phyloP scores from a whole-genome alignment of 2,888 invertebrate species.

The Eristalinus sepulchralis region DNA sequence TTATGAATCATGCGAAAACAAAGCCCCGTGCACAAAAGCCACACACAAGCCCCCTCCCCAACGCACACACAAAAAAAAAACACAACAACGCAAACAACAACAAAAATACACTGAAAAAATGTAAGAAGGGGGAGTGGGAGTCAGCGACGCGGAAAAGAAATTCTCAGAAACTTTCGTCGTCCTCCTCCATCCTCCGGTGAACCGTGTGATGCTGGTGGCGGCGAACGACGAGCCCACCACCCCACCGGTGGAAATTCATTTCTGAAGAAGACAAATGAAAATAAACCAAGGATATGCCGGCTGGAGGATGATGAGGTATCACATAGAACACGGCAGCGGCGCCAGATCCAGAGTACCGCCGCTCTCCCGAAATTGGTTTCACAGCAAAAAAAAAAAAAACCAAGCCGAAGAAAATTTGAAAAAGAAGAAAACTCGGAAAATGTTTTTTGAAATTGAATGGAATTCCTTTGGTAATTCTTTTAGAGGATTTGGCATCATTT shows the following conservation, averaged over 20 bases:
- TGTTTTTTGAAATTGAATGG: conserved; percentile 59
- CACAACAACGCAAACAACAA: conserved; percentile 6
- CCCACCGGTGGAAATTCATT: conserved; percentile 12
- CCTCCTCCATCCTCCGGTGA: conserved; percentile 40
- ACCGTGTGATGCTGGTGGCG: conserved; percentile 2
- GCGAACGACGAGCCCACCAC: conserved; percentile 6
- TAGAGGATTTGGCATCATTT: conserved; percentile 67
- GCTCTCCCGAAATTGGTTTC: conserved; percentile 52
- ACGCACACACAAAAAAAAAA: background rate
- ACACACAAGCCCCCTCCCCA: conserved; percentile 29
- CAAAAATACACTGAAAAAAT: conserved; percentile 22
- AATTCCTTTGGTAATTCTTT: conserved; percentile 58
- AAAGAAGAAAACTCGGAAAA: background rate
- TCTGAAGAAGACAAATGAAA: conserved; percentile 43
- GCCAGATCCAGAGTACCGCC: background rate
- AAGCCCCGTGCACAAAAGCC: conserved; percentile 39
- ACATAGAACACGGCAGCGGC: background rate
- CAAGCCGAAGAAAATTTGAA: no score
- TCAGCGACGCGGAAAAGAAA: conserved; percentile 49
- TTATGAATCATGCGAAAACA: conserved; percentile 59
- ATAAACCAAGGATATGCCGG: conserved; percentile 46
- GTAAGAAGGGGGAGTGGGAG: background rate
- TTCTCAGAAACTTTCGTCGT: conserved; percentile 50
- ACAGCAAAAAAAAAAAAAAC: conserved; percentile 7
- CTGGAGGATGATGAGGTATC: conserved; percentile 14